These are phyloP conservation scores for Agrochola lota DNA, from an alignment of 2,888 invertebrate genomes.

Conservation along the genomic window DNA sequence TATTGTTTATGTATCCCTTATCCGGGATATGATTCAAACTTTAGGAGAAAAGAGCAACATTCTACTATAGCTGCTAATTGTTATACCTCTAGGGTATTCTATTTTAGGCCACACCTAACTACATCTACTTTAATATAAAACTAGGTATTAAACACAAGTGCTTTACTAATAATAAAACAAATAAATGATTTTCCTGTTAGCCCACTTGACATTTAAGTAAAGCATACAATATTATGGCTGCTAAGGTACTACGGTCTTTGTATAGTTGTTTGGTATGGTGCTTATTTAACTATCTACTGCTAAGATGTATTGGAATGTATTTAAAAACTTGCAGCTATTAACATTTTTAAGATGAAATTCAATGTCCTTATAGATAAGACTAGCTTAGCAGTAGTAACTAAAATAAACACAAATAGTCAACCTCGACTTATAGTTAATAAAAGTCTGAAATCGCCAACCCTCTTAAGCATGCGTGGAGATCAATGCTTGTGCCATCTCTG, in stretches of 20 bases:
- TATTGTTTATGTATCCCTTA: background rate
- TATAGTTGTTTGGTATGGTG: background rate
- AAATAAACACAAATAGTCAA: background rate
- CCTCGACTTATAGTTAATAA: background rate
- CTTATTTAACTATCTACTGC: background rate
- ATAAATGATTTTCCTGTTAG: constrained; percentile 42
- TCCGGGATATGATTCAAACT: too few relatives aligned
- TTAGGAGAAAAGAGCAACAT: too few relatives aligned
- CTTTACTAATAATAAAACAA: constrained; percentile 26
- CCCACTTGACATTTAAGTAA: background rate
- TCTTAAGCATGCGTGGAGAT: too few relatives aligned
- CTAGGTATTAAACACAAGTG: constrained; percentile 5
- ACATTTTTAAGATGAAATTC: background rate
- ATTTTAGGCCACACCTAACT: background rate
- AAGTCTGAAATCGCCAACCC: too few relatives aligned
- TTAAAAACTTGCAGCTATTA: background rate
- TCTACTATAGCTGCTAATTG: background rate
- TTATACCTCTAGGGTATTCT: background rate
- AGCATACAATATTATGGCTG: background rate
- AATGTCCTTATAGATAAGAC: background rate
- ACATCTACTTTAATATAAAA: background rate
- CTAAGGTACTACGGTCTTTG: too few relatives aligned
- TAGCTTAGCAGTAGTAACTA: background rate
- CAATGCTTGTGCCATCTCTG: too few relatives aligned
- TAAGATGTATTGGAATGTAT: background rate